A percentile compares a stretch with the other conserved stretches of the same genome.
These are phyloP conservation scores for Acropora yongei DNA, from an alignment of 64 coral and sea anemone genomes.

Conservation along the genomic window DNA sequence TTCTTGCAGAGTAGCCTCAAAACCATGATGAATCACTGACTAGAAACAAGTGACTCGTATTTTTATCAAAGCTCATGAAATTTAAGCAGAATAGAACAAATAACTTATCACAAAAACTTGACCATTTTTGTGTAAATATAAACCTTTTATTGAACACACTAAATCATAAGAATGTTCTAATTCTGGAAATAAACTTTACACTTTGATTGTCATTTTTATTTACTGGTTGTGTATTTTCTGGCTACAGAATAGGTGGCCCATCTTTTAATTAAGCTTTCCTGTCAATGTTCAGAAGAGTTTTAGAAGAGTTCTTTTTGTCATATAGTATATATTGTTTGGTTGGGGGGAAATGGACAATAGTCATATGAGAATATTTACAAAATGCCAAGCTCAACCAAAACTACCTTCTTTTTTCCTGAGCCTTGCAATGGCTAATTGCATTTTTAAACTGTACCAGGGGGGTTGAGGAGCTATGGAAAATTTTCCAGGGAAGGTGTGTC, in stretches of 20 bases:
- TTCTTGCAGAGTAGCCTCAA: conserved; percentile 38
- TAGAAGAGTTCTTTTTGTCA: conserved; percentile 34
- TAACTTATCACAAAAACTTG: conserved; percentile 36
- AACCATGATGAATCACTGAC: neutral
- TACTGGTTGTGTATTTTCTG: conserved; percentile 58
- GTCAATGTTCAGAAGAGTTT: conserved; percentile 43
- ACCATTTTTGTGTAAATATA: conserved; percentile 54
- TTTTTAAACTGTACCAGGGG: conserved; percentile 57
- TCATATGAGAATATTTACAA: conserved; percentile 58
- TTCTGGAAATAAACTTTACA: conserved; percentile 51
- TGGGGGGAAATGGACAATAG: conserved; percentile 30
- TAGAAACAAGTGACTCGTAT: conserved; percentile 26
- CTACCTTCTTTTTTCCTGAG: conserved; percentile 50
- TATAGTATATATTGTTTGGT: conserved; percentile 19
- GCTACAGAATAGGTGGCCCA: neutral
- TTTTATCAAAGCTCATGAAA: conserved; percentile 61
- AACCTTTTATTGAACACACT: conserved; percentile 52
- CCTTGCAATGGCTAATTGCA: conserved; percentile 54
- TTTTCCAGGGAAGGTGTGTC: conserved; percentile 30
- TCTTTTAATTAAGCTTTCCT: neutral
- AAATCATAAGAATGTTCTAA: conserved; percentile 60
- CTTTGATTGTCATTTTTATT: conserved; percentile 64
- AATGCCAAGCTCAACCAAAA: conserved; percentile 62
- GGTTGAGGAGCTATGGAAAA: conserved; percentile 48
- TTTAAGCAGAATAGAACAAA: conserved; percentile 46